Percentiles rank a stretch among this genome's conserved stretches.
Conservation (phyloP, 2,797 vertebrate genomes). For the Anguilla megastoma region DNA sequence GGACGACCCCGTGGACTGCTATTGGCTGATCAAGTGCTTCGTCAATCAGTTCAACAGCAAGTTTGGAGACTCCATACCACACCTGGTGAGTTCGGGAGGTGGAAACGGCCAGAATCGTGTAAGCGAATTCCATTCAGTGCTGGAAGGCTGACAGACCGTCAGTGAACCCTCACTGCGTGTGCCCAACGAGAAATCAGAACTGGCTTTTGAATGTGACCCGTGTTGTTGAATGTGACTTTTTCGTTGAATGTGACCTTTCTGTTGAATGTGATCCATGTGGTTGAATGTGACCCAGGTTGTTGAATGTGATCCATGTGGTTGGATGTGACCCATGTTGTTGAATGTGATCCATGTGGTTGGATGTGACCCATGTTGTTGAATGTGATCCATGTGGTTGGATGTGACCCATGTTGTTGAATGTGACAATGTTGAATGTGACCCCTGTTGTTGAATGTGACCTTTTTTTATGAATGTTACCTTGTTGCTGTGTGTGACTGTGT, state of each 20-base stretch:
- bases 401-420: no score
- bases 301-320: no score
- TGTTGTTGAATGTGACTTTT: no score
- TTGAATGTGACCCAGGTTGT: no score
- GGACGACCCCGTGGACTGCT: conserved; percentile 88
- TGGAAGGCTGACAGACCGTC: neutral
- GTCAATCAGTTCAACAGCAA: conserved; percentile 87
- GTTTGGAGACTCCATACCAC: conserved; percentile 88
- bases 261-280: no score
- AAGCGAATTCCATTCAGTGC: neutral
- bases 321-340: neutral
- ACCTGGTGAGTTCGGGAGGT: conserved; percentile 74
- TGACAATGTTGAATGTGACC: neutral
- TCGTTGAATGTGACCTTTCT: no score
- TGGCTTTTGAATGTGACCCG: no score
- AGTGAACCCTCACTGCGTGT: neutral
- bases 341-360: no score
- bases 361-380: no score
- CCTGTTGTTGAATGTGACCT: no score
- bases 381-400: no score
- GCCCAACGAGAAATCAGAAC: neutral
- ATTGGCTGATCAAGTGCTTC: conserved; percentile 91
- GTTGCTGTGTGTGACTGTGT: no score
- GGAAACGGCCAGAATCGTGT: neutral
- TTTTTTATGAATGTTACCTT: neutral